Evolutionary conservation across 1,140 invertebrate genomes (phyloP).

Genomic region (Achatina immaculata): DNA sequence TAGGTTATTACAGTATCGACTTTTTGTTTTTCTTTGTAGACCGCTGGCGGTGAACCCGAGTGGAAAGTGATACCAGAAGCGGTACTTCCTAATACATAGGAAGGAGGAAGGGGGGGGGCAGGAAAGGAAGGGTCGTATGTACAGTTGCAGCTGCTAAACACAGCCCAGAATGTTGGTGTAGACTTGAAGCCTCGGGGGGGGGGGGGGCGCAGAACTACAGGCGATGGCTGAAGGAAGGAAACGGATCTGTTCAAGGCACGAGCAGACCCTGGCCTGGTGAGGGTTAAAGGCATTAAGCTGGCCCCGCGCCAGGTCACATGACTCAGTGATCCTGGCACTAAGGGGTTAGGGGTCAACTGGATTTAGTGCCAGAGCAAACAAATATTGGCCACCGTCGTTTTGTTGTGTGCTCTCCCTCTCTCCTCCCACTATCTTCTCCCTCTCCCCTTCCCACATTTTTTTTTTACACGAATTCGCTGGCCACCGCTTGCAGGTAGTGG

Average conservation of each 20-base stretch:
- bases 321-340: conserved; percentile 25
- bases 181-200: not conserved
- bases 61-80: too few relatives aligned
- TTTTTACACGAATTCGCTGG: not conserved
- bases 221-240: not conserved
- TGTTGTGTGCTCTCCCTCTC: not conserved
- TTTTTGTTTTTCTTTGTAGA: too few relatives aligned
- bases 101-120: too few relatives aligned
- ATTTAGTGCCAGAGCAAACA: conserved; percentile 1
- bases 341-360: not conserved
- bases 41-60: too few relatives aligned
- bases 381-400: not conserved
- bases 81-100: too few relatives aligned
- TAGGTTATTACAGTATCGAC: too few relatives aligned
- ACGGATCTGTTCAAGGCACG: not conserved
- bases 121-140: too few relatives aligned
- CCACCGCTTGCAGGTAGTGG: not conserved
- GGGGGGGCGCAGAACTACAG: not conserved
- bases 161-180: too few relatives aligned
- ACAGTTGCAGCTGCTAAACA: too few relatives aligned
- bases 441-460: not conserved
- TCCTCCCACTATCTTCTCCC: not conserved
- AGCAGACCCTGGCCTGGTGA: conserved; percentile 16
- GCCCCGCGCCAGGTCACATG: conserved; percentile 15
- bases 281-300: conserved; percentile 5